Conservation (phyloP, 2,113 vertebrate genomes). For the Scophthalmus maximus region DNA sequence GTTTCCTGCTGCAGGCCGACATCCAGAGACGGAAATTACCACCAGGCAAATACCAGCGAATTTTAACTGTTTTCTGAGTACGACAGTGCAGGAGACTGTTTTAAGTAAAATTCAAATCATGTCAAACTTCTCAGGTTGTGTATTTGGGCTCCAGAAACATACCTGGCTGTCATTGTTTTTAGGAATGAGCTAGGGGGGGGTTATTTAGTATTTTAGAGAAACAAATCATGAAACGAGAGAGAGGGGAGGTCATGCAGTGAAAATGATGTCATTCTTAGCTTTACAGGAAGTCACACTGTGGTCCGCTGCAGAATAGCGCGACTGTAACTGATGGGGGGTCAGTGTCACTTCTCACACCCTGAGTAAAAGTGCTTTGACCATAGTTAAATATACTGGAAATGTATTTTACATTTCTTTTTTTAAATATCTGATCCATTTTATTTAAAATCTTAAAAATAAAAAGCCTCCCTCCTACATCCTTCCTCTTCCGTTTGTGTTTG, state of each 20-base stretch:
- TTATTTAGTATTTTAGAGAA: not conserved
- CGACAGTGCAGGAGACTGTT: not conserved
- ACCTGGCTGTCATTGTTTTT: too few relatives aligned
- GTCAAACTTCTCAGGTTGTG: too few relatives aligned
- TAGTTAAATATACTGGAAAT: too few relatives aligned
- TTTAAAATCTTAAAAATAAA: too few relatives aligned
- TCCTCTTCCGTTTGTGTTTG: conserved; percentile 25
- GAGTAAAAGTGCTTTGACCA: not conserved
- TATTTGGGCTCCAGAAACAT: not conserved
- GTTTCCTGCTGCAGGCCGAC: conserved; percentile 63
- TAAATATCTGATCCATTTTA: too few relatives aligned
- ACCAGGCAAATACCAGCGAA: conserved; percentile 20
- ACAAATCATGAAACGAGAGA: not conserved
- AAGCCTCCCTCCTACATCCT: not conserved
- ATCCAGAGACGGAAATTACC: conserved; percentile 52
- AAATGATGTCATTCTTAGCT: conserved; percentile 6
- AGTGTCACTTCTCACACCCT: not conserved
- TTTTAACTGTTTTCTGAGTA: not conserved
- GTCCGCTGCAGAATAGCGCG: conserved; percentile 11
- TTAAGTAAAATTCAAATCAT: too few relatives aligned
- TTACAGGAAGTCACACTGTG: conserved; percentile 8
- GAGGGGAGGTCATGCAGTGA: conserved; percentile 22
- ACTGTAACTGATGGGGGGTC: not conserved
- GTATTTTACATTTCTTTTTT: too few relatives aligned
- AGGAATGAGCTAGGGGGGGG: too few relatives aligned